Conservation (phyloP, 2,113 vertebrate species). For the Lonchura striata region DNA sequence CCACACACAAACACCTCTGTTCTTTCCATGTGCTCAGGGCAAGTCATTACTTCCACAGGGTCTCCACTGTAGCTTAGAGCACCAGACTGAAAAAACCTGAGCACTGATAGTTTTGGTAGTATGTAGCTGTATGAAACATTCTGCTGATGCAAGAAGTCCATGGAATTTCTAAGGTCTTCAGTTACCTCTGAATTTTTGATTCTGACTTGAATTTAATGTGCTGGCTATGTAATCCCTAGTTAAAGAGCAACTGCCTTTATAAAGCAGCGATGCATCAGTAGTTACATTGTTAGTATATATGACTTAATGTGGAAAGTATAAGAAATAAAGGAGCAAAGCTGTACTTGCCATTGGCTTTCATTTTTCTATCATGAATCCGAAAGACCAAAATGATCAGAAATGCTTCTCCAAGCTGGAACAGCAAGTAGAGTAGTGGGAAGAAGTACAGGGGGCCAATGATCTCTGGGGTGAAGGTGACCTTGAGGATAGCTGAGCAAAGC, state of each 20-base stretch:
- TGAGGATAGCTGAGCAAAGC: conserved; percentile 80
- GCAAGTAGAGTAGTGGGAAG: conserved; percentile 82
- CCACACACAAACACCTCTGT: neutral
- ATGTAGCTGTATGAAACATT: neutral
- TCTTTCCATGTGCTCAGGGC: neutral
- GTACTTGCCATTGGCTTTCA: conserved; percentile 34
- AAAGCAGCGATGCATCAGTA: neutral
- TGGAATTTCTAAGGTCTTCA: neutral
- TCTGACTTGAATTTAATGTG: neutral
- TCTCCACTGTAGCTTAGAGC: neutral
- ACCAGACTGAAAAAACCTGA: neutral
- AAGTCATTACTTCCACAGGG: neutral
- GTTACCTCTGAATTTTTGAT: neutral
- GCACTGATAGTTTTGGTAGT: too few relatives aligned
- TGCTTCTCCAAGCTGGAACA: conserved; percentile 80
- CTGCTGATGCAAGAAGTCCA: neutral
- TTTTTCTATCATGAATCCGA: conserved; percentile 70
- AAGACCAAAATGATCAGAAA: conserved; percentile 75
- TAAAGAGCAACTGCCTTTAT: neutral
- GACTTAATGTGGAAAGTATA: neutral
- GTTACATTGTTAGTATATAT: neutral
- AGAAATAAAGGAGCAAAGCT: neutral
- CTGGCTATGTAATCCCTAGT: neutral
- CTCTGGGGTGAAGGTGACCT: conserved; percentile 75
- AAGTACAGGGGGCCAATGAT: conserved; percentile 80